Conservation (phyloP, 2,113 vertebrate genomes). For the Indri indri region DNA sequence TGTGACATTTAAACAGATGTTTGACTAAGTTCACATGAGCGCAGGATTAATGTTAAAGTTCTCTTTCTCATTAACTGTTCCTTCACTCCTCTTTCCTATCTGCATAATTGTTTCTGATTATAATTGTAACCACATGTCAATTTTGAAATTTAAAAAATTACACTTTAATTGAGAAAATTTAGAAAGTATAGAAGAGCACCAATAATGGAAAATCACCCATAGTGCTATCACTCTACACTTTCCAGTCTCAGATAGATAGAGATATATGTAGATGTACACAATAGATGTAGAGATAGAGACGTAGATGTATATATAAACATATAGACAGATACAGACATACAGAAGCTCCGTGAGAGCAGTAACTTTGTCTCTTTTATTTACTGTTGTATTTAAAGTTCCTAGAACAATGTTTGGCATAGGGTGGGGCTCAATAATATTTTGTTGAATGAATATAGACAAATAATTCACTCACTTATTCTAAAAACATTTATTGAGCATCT, state of each 20-base stretch:
- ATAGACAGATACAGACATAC: not conserved
- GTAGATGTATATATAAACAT: not conserved
- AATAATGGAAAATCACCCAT: not conserved
- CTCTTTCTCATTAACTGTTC: not conserved
- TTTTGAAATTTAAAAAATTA: not conserved
- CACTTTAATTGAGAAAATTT: not conserved
- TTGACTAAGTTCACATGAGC: not conserved
- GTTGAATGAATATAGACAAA: not conserved
- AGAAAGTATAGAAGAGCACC: not conserved
- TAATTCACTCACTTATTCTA: not conserved
- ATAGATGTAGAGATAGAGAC: not conserved
- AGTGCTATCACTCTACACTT: not conserved
- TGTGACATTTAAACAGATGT: not conserved
- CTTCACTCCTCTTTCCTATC: not conserved
- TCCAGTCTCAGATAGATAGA: not conserved
- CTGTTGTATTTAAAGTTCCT: not conserved
- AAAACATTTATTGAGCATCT: not conserved
- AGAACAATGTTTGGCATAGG: not conserved
- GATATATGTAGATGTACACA: not conserved
- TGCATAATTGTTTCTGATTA: not conserved
- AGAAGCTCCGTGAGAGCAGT: not conserved
- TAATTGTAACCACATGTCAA: not conserved
- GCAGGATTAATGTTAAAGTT: not conserved
- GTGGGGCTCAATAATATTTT: not conserved
- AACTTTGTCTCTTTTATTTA: slow-evolving; percentile 17